Percentiles rank a stretch among this genome's conserved stretches.
Conservation (phyloP, 2,888 invertebrate genomes). For the Athalia rosae region DNA sequence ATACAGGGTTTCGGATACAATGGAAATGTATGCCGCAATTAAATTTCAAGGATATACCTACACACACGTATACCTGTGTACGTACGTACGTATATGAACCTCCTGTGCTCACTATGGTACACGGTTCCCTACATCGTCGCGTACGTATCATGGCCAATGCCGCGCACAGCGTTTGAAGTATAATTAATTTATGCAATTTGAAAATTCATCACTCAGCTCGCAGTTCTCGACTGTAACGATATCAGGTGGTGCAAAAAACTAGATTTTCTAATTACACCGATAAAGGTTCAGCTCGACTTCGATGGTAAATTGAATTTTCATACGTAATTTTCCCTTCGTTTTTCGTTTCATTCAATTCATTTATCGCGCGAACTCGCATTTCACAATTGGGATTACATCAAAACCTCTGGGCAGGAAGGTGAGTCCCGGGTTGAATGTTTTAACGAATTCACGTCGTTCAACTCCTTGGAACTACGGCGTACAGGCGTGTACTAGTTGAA, state of each 20-base stretch:
- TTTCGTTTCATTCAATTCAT: not conserved
- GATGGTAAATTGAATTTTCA: slow-evolving; percentile 16
- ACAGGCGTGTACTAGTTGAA: too few species aligned
- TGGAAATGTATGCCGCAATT: not conserved
- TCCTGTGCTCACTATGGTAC: too few species aligned
- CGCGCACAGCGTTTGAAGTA: not conserved
- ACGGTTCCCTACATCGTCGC: too few species aligned
- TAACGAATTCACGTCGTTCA: slow-evolving; percentile 34
- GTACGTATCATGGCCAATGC: not conserved
- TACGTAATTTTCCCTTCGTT: not conserved
- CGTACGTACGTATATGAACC: too few species aligned
- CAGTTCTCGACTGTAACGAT: not conserved
- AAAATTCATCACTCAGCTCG: not conserved
- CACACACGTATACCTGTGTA: not conserved
- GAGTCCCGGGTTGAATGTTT: slow-evolving; percentile 30
- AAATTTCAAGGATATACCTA: slow-evolving; percentile 6
- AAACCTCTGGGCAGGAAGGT: slow-evolving; percentile 11
- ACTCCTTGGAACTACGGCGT: slow-evolving; percentile 5
- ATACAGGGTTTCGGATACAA: not conserved
- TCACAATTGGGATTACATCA: slow-evolving; percentile 42
- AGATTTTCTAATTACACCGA: slow-evolving; percentile 20
- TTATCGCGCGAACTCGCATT: slow-evolving; percentile 31
- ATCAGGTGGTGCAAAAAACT: slow-evolving; percentile 14
- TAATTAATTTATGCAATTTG: slow-evolving; percentile 3
- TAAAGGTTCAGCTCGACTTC: slow-evolving; percentile 38